Conservation (phyloP, 2,888 invertebrate species). For the Meghimatium bilineatum region DNA sequence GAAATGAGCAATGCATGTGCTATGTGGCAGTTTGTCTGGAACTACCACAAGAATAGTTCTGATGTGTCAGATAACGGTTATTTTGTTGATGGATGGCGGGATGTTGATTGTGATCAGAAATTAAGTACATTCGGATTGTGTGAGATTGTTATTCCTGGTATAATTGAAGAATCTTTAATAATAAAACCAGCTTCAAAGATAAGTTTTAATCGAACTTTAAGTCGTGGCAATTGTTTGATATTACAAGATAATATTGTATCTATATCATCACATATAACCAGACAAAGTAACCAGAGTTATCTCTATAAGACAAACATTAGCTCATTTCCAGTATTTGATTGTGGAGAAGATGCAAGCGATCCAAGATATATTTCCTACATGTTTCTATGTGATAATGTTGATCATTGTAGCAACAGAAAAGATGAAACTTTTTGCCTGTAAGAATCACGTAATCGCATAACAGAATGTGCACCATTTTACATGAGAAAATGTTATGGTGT, state of each 20-base stretch:
- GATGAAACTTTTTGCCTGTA: not conserved
- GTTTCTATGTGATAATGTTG: constrained; percentile 2
- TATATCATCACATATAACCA: not conserved
- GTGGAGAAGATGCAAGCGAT: not conserved
- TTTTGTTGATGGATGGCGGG: too few relatives aligned
- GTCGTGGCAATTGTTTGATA: not conserved
- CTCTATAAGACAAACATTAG: too few relatives aligned
- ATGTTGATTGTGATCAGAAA: too few relatives aligned
- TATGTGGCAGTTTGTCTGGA: too few relatives aligned
- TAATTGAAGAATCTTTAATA: too few relatives aligned
- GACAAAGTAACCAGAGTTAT: not conserved
- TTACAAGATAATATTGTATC: not conserved
- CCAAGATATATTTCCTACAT: constrained; percentile 4
- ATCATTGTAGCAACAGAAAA: constrained; percentile 6
- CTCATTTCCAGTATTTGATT: not conserved
- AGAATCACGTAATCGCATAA: too few relatives aligned
- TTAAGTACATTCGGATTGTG: too few relatives aligned
- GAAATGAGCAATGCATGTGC: too few relatives aligned
- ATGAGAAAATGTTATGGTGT: not conserved
- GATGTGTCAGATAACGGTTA: too few relatives aligned
- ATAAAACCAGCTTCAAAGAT: not conserved
- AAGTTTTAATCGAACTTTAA: not conserved
- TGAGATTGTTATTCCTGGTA: too few relatives aligned
- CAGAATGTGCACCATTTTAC: not conserved
- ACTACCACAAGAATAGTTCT: too few relatives aligned